Evolutionary conservation across 2,113 vertebrate species (phyloP).

Genomic region (Ariopsis seemanni): DNA sequence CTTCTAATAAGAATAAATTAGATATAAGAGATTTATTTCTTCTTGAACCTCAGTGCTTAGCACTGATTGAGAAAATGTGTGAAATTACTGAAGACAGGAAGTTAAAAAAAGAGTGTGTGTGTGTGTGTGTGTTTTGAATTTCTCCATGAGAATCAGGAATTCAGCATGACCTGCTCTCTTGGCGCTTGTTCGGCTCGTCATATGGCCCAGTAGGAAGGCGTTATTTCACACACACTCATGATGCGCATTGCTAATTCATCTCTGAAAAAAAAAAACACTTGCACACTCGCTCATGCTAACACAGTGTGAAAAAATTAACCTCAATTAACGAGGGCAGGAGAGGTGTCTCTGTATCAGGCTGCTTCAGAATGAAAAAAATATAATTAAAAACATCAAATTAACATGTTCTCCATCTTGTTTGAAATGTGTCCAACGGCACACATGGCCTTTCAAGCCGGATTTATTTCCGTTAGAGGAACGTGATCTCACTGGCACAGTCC

Average conservation of each 20-base stretch:
- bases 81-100: background rate
- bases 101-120: background rate
- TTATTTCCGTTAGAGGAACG: background rate
- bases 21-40: background rate
- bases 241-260: slow-evolving; percentile 36
- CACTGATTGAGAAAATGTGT: background rate
- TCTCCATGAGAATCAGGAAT: slow-evolving; percentile 1
- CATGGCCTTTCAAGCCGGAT: background rate
- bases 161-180: slow-evolving; percentile 36
- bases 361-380: slow-evolving; percentile 8
- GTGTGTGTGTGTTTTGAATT: background rate
- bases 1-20: background rate
- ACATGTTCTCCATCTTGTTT: slow-evolving; percentile 8
- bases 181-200: slow-evolving; percentile 18
- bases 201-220: slow-evolving; percentile 44
- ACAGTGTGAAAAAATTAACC: slow-evolving; percentile 17
- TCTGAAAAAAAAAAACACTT: background rate
- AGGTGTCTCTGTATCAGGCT: slow-evolving; percentile 12
- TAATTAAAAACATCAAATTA: background rate
- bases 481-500: background rate
- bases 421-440: background rate
- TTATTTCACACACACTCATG: slow-evolving; percentile 26
- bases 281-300: slow-evolving; percentile 19
- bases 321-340: slow-evolving; percentile 41
- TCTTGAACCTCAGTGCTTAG: background rate